Evolutionary conservation across 2,797 vertebrate species (phyloP).

Genomic region (Urocyon cinereoargenteus): DNA sequence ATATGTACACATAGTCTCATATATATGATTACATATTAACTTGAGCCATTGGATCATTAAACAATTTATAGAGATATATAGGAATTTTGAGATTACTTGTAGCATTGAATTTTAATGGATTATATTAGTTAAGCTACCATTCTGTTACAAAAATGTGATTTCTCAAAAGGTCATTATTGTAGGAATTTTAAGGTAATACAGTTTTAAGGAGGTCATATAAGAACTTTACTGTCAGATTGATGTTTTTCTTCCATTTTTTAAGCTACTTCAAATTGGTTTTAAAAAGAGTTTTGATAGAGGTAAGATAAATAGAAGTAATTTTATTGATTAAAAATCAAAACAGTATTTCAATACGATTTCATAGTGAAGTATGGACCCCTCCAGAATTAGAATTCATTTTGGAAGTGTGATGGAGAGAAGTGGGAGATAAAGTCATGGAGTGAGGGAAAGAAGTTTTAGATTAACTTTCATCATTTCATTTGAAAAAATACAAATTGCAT

Average conservation of each 20-base stretch:
- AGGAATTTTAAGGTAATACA: background rate
- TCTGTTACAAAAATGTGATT: background rate
- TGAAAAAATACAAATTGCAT: background rate
- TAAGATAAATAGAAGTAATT: background rate
- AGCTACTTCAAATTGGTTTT: background rate
- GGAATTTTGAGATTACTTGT: constrained; percentile 23
- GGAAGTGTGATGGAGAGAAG: background rate
- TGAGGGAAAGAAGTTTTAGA: background rate
- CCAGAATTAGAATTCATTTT: background rate
- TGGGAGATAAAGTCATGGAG: background rate
- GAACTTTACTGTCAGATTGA: background rate
- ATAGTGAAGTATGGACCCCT: background rate
- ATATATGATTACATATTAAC: background rate
- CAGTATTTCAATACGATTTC: background rate
- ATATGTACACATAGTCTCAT: background rate
- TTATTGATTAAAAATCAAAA: constrained; percentile 26
- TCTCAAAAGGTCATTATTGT: background rate
- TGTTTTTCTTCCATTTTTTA: constrained; percentile 48
- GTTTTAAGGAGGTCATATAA: background rate
- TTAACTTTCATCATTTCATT: constrained; percentile 32
- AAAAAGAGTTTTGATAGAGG: background rate
- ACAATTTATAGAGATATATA: background rate
- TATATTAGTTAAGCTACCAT: background rate
- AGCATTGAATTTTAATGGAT: background rate
- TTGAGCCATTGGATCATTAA: background rate